Evolutionary conservation across 64 coral and sea anemone genomes (phyloP).

Genomic region (Pocillopora damicornis): DNA sequence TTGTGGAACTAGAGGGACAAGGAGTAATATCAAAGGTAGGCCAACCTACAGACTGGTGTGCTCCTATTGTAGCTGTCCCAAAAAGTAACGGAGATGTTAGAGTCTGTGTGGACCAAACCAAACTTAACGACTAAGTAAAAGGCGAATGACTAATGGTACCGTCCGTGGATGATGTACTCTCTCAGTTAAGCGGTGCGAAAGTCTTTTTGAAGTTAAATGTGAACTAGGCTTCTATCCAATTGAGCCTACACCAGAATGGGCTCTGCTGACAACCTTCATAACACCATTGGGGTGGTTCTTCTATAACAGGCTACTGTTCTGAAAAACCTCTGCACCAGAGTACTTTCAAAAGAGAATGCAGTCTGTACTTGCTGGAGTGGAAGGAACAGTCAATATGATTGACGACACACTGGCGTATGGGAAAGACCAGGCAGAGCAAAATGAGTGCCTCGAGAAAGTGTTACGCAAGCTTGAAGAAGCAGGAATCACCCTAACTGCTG

Average conservation of each 20-base stretch:
- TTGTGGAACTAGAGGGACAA: background rate
- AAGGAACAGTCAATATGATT: constrained; percentile 20
- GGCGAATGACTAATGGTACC: constrained; percentile 16
- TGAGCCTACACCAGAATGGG: constrained; percentile 3
- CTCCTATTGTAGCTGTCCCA: constrained; percentile 27
- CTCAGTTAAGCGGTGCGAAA: constrained; percentile 8
- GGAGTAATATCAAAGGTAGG: constrained; percentile 19
- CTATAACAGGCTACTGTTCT: constrained; percentile 30
- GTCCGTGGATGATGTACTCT: constrained; percentile 15
- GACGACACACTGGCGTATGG: constrained; percentile 35
- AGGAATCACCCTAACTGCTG: constrained; percentile 20
- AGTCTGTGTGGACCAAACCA: constrained; percentile 30
- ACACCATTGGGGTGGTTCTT: constrained; percentile 36
- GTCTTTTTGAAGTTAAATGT: constrained; percentile 46
- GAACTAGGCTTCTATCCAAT: constrained; percentile 47
- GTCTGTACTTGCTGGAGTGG: background rate
- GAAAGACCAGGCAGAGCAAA: constrained; percentile 9
- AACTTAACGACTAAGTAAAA: background rate
- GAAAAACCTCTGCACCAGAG: constrained; percentile 9
- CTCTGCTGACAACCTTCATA: constrained; percentile 22
- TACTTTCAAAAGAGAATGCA: constrained; percentile 31
- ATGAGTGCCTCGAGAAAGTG: constrained; percentile 9
- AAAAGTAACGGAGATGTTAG: constrained; percentile 24
- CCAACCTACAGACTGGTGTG: constrained; percentile 45
- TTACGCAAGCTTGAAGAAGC: constrained; percentile 26